Conservation (phyloP, 1,140 invertebrate species). For the Theocolax elegans region DNA sequence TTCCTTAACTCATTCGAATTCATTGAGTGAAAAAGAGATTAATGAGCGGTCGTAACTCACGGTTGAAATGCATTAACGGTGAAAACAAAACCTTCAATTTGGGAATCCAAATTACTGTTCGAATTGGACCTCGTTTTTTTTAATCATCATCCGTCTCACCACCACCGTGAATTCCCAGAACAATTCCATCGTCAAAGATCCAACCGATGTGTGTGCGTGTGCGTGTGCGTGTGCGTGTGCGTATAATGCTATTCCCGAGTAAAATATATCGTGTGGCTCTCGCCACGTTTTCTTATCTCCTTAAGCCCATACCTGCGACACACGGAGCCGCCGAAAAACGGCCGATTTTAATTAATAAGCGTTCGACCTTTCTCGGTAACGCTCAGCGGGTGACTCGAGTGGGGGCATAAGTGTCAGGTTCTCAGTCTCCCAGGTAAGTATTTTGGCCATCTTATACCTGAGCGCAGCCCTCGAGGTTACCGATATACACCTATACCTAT, state of each 20-base stretch:
- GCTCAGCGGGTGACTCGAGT: slow-evolving; percentile 53
- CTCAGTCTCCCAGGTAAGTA: slow-evolving; percentile 27
- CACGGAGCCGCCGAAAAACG: slow-evolving; percentile 41
- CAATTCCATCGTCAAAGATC: slow-evolving; percentile 32
- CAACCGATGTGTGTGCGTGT: too few species aligned
- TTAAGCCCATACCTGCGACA: slow-evolving; percentile 36
- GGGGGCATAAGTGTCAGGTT: slow-evolving; percentile 40
- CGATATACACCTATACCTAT: too few species aligned
- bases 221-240: too few species aligned
- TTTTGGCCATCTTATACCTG: not conserved
- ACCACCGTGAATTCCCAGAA: slow-evolving; percentile 29
- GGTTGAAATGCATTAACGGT: slow-evolving; percentile 32
- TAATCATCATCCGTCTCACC: slow-evolving; percentile 31
- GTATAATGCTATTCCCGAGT: slow-evolving; percentile 36
- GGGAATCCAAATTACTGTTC: slow-evolving; percentile 38
- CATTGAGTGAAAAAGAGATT: slow-evolving; percentile 38
- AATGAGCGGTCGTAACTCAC: slow-evolving; percentile 35
- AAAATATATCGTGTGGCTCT: slow-evolving; percentile 17
- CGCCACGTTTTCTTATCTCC: not conserved
- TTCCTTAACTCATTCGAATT: slow-evolving; percentile 28
- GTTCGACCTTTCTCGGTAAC: slow-evolving; percentile 56
- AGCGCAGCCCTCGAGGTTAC: not conserved
- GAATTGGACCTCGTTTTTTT: slow-evolving; percentile 22
- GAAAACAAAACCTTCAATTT: slow-evolving; percentile 40
- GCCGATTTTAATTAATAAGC: slow-evolving; percentile 58